phyloP scores from a whole-genome alignment of 1,140 invertebrate genomes.

The Zaprionus capensis region DNA sequence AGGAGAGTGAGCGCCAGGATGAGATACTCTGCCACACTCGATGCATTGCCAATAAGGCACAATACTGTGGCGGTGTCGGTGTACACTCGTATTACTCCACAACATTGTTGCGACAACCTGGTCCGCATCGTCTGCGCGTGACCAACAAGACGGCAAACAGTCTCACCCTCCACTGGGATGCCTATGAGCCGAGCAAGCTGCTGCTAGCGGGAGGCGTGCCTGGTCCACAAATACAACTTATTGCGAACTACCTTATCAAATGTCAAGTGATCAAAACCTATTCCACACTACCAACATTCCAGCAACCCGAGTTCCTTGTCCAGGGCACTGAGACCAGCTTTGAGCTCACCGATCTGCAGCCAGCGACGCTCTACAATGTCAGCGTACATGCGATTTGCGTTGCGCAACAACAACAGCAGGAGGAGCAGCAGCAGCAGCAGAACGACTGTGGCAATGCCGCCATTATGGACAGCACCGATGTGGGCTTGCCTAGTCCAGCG shows the following conservation, averaged over 20 bases:
- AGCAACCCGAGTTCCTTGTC: constrained; percentile 84
- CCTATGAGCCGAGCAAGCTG: constrained; percentile 74
- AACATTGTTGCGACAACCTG: constrained; percentile 82
- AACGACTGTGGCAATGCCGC: constrained; percentile 86
- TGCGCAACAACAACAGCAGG: constrained; percentile 79
- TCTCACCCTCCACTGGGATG: constrained; percentile 84
- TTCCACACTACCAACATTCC: constrained; percentile 69
- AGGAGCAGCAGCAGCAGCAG: constrained; percentile 5
- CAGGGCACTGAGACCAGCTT: constrained; percentile 84
- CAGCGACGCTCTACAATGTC: constrained; percentile 90
- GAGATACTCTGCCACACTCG: constrained; percentile 83
- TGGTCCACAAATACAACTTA: constrained; percentile 56
- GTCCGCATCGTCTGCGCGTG: constrained; percentile 82
- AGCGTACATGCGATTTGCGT: constrained; percentile 88
- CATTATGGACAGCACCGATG: constrained; percentile 87
- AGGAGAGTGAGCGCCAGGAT: constrained; percentile 60
- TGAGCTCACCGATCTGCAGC: constrained; percentile 87
- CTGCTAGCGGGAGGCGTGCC: constrained; percentile 44
- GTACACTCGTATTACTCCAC: constrained; percentile 86
- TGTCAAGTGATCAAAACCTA: constrained; percentile 85
- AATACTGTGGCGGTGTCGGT: constrained; percentile 85
- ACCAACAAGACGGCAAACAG: constrained; percentile 85
- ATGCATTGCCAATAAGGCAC: constrained; percentile 85
- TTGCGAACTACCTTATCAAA: constrained; percentile 85
- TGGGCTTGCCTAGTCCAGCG: constrained; percentile 88